Evolutionary conservation across 2,113 vertebrate species (phyloP), one percentile per base, ranked within the genome.

Genomic region (Lophotis ruficrista): DNA sequence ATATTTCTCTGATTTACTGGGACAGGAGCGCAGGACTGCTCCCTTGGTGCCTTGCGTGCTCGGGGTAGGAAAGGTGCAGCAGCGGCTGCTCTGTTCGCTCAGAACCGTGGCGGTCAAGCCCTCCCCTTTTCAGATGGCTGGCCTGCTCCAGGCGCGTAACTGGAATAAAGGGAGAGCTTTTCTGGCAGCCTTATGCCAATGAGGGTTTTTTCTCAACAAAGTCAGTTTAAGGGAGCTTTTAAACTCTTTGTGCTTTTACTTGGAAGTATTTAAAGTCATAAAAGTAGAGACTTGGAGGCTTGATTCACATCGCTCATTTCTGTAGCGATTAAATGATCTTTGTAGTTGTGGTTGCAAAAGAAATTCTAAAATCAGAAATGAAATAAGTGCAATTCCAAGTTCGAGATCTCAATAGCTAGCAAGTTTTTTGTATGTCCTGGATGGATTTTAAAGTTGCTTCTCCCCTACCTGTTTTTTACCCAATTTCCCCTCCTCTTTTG

Each of bases 321-420:
- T 53, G 14, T 35, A 56, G 62, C 1, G 0, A 10, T 75, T 20
- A 33, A 35, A 13, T 20, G 4, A 7, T 56, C 30, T 20, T 1
- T 24, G 16, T 27, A 33, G 43, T 22, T 47, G 47, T 13, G 56
- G 48, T 14, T n/a, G 47, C 58, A 72, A 24, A 86, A 72, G 31
- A 24, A 24, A 50, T n/a, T 24, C 60, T 43, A 28, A 82, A 54
- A 53, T 54, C 22, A 7, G 38, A 11, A 48, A 20, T 27, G 4
- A 61, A 83, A 5, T 23, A 10, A 43, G 25, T 15, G 14, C 24
- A 35, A 56, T 47, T 50, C 62, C n/a, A 19, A 38, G 33, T 77
- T 61, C 15, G 18, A 31, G 53, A 35, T 38, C 51, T 66, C 57
- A 17, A 2, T 12, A 65, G 33, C 64, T 20, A 22, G 41, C 17